phyloP scores from a whole-genome alignment of 2,888 invertebrate species.

The Andrena chrysosceles region DNA sequence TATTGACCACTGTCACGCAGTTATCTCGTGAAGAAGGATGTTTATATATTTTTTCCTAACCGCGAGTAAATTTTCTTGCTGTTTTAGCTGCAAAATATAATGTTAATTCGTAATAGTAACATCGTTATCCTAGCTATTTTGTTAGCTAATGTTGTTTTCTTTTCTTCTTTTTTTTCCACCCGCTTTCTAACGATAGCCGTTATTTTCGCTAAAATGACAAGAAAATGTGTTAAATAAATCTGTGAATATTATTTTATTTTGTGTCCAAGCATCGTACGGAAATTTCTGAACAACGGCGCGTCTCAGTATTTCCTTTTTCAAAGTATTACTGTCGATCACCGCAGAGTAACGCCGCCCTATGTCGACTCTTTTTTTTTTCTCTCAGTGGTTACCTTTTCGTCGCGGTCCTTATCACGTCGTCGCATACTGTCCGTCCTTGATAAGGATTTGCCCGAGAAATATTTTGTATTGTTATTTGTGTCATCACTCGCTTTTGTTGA shows the following conservation, averaged over 20 bases:
- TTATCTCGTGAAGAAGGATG: slow-evolving; percentile 46
- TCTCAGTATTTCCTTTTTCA: slow-evolving; percentile 64
- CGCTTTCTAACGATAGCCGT: slow-evolving; percentile 5
- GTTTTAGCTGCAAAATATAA: slow-evolving; percentile 59
- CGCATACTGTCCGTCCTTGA: slow-evolving; percentile 68
- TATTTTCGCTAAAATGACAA: slow-evolving; percentile 60
- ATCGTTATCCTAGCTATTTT: slow-evolving; percentile 54
- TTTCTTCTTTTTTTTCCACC: slow-evolving; percentile 6
- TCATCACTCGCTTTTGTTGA: slow-evolving; percentile 37
- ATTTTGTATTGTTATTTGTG: slow-evolving; percentile 45
- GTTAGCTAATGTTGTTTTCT: slow-evolving; percentile 55
- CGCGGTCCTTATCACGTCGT: slow-evolving; percentile 62
- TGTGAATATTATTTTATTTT: slow-evolving; percentile 68
- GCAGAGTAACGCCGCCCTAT: slow-evolving; percentile 44
- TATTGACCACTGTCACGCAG: slow-evolving; percentile 44
- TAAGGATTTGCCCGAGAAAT: slow-evolving; percentile 64
- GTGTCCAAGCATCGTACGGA: slow-evolving; percentile 38
- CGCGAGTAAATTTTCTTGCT: slow-evolving; percentile 62
- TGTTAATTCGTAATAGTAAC: slow-evolving; percentile 40
- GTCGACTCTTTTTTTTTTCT: slow-evolving; percentile 50
- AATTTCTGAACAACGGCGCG: slow-evolving; percentile 51
- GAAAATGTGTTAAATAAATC: slow-evolving; percentile 59
- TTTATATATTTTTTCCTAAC: slow-evolving; percentile 53
- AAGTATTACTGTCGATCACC: slow-evolving; percentile 67
- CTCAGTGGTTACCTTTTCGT: slow-evolving; percentile 52